A percentile compares a stretch with the other conserved stretches of the same genome.
Conservation (phyloP, 2,888 invertebrate genomes). For the Diarsia brunnea region DNA sequence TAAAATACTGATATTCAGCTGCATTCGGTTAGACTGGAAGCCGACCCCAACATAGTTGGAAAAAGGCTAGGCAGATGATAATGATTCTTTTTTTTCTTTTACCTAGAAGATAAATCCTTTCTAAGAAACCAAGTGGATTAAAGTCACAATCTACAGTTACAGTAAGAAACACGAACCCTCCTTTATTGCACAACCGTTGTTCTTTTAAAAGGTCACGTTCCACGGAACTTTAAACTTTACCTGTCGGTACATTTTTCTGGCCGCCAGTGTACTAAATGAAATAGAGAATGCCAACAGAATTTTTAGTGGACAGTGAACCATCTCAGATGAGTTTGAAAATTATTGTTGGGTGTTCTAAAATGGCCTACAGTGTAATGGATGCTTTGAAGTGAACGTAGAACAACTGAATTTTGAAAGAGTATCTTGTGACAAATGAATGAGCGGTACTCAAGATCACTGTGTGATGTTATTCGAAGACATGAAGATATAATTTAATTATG, state of each 20-base stretch:
- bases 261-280: constrained; percentile 51
- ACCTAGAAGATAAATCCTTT: neutral
- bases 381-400: constrained; percentile 21
- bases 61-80: no score
- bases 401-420: constrained; percentile 23
- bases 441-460: neutral
- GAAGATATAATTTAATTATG: no score
- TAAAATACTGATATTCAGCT: no score
- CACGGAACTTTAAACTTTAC: constrained; percentile 35
- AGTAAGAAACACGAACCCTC: constrained; percentile 4
- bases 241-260: constrained; percentile 35
- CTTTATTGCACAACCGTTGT: constrained; percentile 12
- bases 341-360: constrained; percentile 37
- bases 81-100: no score
- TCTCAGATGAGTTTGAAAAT: constrained; percentile 38
- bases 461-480: constrained; percentile 14
- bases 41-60: no score
- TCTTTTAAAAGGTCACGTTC: constrained; percentile 29
- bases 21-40: no score
- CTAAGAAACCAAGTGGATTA: constrained; percentile 9
- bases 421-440: constrained; percentile 1
- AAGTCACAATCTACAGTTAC: neutral
- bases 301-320: constrained; percentile 40
- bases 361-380: constrained; percentile 32
- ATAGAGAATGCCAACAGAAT: constrained; percentile 58